Percentiles rank a stretch among this genome's conserved stretches.
Evolutionary conservation across 2,888 invertebrate genomes (phyloP).

Genomic region (Psylliodes chrysocephalus): DNA sequence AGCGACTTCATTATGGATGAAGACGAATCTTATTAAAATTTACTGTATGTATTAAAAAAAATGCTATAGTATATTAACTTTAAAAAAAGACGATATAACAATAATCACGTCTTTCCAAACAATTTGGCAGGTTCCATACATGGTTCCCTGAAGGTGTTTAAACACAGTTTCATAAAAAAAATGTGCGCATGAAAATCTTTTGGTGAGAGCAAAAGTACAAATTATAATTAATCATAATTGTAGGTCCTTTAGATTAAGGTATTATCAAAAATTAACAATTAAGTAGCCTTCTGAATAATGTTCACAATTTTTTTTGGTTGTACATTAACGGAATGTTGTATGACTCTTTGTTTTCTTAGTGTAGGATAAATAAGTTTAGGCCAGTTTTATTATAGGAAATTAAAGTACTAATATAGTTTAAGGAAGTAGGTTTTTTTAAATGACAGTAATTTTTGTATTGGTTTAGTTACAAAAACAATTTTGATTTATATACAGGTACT

Average conservation of each 20-base stretch:
- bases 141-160: background rate
- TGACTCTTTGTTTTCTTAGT: background rate
- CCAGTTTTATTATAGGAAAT: too few relatives aligned
- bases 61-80: too few relatives aligned
- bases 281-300: background rate
- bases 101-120: background rate
- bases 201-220: slow-evolving; percentile 65
- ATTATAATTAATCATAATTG: slow-evolving; percentile 46
- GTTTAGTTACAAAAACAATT: too few relatives aligned
- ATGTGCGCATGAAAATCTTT: slow-evolving; percentile 51
- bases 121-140: background rate
- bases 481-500: too few relatives aligned
- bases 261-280: slow-evolving; percentile 8
- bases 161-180: slow-evolving; percentile 18
- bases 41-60: slow-evolving; percentile 9
- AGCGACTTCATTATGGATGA: slow-evolving; percentile 89
- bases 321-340: slow-evolving; percentile 11
- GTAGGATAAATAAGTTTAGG: background rate
- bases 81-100: too few relatives aligned
- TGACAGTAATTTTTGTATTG: too few relatives aligned
- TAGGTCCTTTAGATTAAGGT: slow-evolving; percentile 18
- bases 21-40: slow-evolving; percentile 67
- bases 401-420: too few relatives aligned
- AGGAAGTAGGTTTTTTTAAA: too few relatives aligned
- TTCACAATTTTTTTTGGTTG: slow-evolving; percentile 14